Base-by-base conservation (phyloP, 1,140 invertebrate species). In the fruit fly (Drosophila melanogaster) region DNA sequence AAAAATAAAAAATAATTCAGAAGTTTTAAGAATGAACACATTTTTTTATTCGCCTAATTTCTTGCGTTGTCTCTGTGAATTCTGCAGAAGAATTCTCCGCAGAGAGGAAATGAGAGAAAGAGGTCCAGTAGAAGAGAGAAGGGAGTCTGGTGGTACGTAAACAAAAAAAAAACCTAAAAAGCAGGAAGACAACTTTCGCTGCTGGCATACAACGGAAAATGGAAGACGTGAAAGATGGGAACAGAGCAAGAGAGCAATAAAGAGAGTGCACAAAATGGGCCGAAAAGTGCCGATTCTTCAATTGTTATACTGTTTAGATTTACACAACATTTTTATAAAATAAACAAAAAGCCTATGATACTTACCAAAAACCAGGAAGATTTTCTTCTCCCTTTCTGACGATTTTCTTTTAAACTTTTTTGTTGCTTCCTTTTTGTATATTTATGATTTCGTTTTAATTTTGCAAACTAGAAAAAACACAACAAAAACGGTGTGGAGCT, bases 121-220 rank as follows among this genome's bases (percentile, higher is more conserved):
- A 62, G n/a, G 7, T 4, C 46, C 11, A 33, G 30, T 33, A 59
- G 30, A 17, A 26, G 26, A 38, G 17, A 44, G 54, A 57, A 46
- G 33, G 22, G 30, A 53, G 22, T 38, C 40, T 12, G 33, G 33
- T 12, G 33, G 33, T 55, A 30, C 30, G 30, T 30, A 30, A 30
- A 30, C 30, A 30, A 30, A 40, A 15, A n/a, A 59, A 22, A 62
- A 61, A 59, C 60, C 17, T 30, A 49, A 24, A 66, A 62, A 26
- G 44, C 81, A 78, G 81, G 81, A 86, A 86, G 70, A 78, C 83
- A 86, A 87, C 83, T 86, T 86, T 86, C 83, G 83, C 83, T 87
- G 83, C 77, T 86, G 59, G 65, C 65, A 62, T 69, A 69, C 72
- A 84, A 85, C 81, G 81, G 72, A 44, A 84, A 85, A 65, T 77